phyloP scores from a whole-genome alignment of 2,113 vertebrate species.

The Rhynchomys soricoides region DNA sequence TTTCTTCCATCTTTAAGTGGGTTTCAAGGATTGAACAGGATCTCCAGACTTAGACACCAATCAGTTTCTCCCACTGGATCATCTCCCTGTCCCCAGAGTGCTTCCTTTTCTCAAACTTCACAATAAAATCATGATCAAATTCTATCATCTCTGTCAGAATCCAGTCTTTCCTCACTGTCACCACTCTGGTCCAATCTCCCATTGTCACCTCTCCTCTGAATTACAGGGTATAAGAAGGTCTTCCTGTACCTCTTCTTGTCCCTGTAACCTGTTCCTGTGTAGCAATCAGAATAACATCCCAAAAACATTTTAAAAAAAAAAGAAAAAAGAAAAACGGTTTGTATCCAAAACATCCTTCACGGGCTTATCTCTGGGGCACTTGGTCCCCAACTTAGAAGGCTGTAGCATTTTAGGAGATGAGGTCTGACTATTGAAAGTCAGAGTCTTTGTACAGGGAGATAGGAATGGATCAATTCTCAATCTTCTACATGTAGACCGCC shows the following conservation, averaged over 20 bases:
- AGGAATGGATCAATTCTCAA: too few relatives aligned
- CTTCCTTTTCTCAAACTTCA: not conserved
- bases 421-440: not conserved
- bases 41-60: not conserved
- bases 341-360: not conserved
- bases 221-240: not conserved
- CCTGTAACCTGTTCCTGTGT: not conserved
- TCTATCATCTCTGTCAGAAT: not conserved
- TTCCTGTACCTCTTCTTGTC: not conserved
- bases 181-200: not conserved
- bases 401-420: not conserved
- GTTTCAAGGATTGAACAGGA: not conserved
- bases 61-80: not conserved
- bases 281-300: not conserved
- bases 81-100: not conserved
- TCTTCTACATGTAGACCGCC: too few relatives aligned
- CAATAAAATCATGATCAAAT: not conserved
- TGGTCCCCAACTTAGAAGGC: not conserved
- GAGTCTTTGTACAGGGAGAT: too few relatives aligned
- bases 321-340: too few relatives aligned
- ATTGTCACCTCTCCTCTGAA: not conserved
- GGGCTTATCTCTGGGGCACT: not conserved
- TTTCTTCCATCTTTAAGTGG: not conserved
- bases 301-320: too few relatives aligned
- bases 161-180: not conserved